Evolutionary conservation across 30 jellyfish, hydroid and myxozoan species (phyloP).

Genomic region (Pelagia noctiluca): DNA sequence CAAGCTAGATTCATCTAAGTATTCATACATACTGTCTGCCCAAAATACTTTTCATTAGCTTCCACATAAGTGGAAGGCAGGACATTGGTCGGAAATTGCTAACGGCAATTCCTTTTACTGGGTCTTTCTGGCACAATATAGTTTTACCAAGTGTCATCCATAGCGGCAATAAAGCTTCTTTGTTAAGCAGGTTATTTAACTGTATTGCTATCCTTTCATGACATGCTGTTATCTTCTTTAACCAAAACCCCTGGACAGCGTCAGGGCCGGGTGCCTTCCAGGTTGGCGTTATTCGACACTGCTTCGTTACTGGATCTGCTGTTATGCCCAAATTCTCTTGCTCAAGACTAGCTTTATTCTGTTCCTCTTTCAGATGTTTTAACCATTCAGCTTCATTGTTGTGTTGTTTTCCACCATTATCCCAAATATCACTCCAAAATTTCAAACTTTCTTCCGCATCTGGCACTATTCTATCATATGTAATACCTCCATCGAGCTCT

Average conservation of each 20-base stretch:
- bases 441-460: conserved; percentile 11
- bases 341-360: neutral
- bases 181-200: neutral
- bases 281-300: neutral
- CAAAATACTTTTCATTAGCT: conserved; percentile 1
- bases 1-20: conserved; percentile 12
- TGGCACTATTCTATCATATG: conserved; percentile 15
- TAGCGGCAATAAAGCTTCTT: neutral
- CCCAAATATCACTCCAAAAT: conserved; percentile 25
- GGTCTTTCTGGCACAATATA: conserved; percentile 36
- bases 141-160: conserved; percentile 40
- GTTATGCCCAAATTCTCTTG: conserved; percentile 2
- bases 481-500: conserved; percentile 21
- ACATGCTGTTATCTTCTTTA: neutral
- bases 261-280: conserved; percentile 12
- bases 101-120: conserved; percentile 13
- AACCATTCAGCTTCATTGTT: conserved; percentile 20
- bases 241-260: conserved; percentile 4
- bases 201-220: conserved; percentile 3
- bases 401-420: neutral
- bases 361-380: neutral
- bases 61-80: conserved; percentile 35
- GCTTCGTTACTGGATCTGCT: neutral
- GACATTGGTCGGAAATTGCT: conserved; percentile 11
- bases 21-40: conserved; percentile 1